These are phyloP conservation scores for Redunca redunca DNA, from an alignment of 2,113 vertebrate genomes.

Conservation along the genomic window DNA sequence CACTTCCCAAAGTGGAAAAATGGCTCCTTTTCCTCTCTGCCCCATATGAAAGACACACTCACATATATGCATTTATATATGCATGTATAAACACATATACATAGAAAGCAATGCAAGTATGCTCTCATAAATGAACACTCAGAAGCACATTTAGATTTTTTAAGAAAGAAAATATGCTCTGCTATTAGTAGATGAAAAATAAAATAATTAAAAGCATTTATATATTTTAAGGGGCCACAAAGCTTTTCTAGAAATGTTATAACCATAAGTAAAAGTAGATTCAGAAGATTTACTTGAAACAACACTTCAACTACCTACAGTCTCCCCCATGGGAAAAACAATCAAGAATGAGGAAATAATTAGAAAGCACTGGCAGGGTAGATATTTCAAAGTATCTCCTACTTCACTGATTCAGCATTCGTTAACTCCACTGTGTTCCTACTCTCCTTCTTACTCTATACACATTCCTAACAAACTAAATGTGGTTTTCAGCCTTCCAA, in stretches of 20 bases:
- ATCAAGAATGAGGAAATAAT: not conserved
- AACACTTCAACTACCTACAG: not conserved
- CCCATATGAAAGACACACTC: not conserved
- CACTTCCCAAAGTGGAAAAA: not conserved
- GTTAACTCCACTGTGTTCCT: rapidly evolving
- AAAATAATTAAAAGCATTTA: not conserved
- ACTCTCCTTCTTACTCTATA: too few relatives aligned
- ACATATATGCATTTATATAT: not conserved
- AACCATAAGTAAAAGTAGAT: not conserved
- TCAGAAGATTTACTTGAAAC: not conserved
- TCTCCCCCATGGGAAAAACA: not conserved
- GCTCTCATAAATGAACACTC: not conserved
- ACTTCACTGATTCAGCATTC: rapidly evolving
- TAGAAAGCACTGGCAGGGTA: not conserved
- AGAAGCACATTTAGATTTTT: not conserved
- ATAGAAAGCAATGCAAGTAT: not conserved
- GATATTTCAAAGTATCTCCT: not conserved
- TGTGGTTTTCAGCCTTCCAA: not conserved
- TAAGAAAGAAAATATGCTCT: not conserved
- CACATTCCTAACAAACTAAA: not conserved
- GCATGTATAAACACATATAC: not conserved
- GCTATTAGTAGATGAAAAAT: not conserved
- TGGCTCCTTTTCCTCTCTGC: not conserved
- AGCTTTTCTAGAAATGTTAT: not conserved
- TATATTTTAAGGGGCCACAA: not conserved